These are phyloP conservation scores for Petrocephalus zakoni DNA, from an alignment of 2,113 vertebrate genomes.

Conservation along the genomic window DNA sequence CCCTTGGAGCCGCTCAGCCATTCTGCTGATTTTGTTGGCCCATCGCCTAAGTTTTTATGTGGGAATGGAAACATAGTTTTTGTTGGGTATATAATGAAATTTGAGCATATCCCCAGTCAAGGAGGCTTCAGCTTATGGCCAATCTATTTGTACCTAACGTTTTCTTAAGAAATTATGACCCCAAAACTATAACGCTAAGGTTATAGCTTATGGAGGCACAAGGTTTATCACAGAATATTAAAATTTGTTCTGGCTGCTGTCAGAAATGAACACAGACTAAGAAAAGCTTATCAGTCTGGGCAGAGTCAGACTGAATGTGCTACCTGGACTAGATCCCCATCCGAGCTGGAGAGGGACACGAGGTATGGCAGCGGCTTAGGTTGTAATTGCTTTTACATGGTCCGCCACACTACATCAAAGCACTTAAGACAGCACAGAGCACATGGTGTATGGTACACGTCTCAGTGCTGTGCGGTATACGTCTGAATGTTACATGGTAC, in stretches of 20 bases:
- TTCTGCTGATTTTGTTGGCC: not conserved
- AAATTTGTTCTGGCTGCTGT: not conserved
- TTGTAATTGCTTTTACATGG: no score
- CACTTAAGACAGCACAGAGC: no score
- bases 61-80: not conserved
- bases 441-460: no score
- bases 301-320: not conserved
- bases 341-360: not conserved
- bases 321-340: not conserved
- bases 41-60: not conserved
- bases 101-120: not conserved
- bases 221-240: not conserved
- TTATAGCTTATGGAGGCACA: not conserved
- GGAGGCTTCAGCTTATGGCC: not conserved
- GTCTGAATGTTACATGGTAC: no score
- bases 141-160: not conserved
- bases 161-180: not conserved
- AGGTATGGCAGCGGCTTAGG: no score
- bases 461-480: no score
- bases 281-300: not conserved
- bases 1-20: not conserved
- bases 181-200: not conserved
- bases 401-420: no score
- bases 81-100: slow-evolving; percentile 1
- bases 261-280: not conserved